phyloP scores from a whole-genome alignment of 2,797 vertebrate species.

The Darevskia mixta region DNA sequence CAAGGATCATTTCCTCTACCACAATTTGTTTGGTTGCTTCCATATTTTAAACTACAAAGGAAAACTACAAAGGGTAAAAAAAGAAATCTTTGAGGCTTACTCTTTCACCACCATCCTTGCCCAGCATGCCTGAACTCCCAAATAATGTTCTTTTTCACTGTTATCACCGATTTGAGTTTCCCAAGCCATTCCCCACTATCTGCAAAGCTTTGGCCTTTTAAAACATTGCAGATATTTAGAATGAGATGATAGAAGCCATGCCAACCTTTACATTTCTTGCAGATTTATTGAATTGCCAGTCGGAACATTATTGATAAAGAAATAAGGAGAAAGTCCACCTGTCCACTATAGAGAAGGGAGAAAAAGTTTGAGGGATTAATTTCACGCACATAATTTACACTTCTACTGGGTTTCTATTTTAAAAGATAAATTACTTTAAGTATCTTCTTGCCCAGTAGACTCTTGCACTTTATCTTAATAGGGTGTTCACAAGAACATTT shows the following conservation, averaged over 20 bases:
- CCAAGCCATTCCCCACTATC: background rate
- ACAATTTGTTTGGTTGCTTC: background rate
- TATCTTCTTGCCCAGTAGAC: background rate
- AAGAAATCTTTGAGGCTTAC: background rate
- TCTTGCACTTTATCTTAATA: background rate
- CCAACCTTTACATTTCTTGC: background rate
- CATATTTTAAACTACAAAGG: conserved; percentile 1
- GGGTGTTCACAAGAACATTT: background rate
- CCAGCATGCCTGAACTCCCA: background rate
- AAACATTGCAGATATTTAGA: conserved; percentile 43
- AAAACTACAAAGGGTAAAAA: background rate
- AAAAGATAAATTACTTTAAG: background rate
- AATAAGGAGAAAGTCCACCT: background rate
- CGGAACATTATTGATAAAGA: conserved; percentile 40
- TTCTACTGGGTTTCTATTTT: background rate
- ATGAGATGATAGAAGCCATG: background rate
- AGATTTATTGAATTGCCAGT: background rate
- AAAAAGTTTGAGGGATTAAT: background rate
- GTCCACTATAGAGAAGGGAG: conserved; percentile 22
- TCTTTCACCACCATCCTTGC: fast-evolving
- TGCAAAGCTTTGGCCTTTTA: background rate
- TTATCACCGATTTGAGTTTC: background rate
- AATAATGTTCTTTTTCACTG: background rate
- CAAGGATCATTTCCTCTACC: background rate
- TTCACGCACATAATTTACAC: background rate